These are phyloP conservation scores for Orycteropus afer DNA, from an alignment of 2,113 vertebrate genomes.

Conservation along the genomic window DNA sequence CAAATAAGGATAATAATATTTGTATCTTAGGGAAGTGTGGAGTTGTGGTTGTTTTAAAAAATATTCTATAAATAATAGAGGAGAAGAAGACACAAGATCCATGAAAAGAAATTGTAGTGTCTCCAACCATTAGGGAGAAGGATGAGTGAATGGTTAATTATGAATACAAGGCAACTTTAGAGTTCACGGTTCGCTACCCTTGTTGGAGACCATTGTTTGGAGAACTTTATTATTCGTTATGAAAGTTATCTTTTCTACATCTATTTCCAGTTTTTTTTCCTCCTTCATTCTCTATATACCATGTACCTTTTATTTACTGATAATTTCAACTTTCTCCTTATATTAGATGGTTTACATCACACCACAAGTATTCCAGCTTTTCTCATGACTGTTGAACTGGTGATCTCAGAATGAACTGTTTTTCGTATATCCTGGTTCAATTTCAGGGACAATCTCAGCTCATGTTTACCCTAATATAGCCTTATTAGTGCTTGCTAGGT, in stretches of 20 bases:
- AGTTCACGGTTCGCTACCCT: too few relatives aligned
- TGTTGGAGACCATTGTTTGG: not conserved
- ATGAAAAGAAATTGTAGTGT: not conserved
- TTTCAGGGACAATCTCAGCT: not conserved
- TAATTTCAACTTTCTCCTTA: not conserved
- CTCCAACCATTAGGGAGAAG: not conserved
- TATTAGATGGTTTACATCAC: not conserved
- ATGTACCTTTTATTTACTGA: not conserved
- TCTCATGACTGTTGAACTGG: not conserved
- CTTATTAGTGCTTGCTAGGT: not conserved
- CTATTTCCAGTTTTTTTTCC: not conserved
- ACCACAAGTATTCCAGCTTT: not conserved
- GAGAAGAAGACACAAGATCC: not conserved
- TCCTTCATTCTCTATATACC: not conserved
- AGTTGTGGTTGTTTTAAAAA: not conserved
- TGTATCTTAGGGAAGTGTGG: not conserved
- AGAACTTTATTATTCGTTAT: not conserved
- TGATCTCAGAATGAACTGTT: not conserved
- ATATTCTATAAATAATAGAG: not conserved
- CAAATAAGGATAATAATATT: not conserved
- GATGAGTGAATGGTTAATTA: not conserved
- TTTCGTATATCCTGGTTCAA: not conserved
- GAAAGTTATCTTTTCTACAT: not conserved
- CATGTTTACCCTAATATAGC: not conserved
- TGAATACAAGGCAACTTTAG: not conserved